These are phyloP conservation scores for Teinopalpus imperialis DNA, from an alignment of 2,888 invertebrate genomes.

Conservation along the genomic window DNA sequence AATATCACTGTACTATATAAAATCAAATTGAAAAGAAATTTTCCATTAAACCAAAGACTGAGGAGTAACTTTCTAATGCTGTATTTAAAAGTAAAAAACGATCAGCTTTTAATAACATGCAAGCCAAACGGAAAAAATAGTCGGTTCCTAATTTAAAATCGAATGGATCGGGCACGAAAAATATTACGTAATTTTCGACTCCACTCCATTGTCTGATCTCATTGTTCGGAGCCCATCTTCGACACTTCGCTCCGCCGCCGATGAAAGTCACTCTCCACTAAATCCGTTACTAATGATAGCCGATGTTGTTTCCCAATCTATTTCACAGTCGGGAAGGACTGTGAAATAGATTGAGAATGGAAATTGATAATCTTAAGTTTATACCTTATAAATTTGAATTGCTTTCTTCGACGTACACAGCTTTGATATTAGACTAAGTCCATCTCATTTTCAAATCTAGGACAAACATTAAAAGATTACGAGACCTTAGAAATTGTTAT, in stretches of 20 bases:
- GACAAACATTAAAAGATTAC: no score
- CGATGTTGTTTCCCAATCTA: conserved; percentile 14
- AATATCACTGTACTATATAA: no score
- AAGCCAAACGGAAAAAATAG: conserved; percentile 4
- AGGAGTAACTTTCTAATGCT: conserved; percentile 3
- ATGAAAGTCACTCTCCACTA: conserved; percentile 6
- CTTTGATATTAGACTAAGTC: no score
- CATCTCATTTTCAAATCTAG: no score
- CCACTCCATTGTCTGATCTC: conserved; percentile 23
- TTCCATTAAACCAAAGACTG: neutral
- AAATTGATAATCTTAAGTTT: conserved; percentile 13
- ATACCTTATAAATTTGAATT: neutral
- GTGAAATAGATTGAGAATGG: conserved; percentile 9
- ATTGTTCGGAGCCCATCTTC: conserved; percentile 18
- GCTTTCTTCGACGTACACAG: conserved; percentile 5
- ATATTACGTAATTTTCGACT: conserved; percentile 21
- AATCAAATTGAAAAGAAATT: no score
- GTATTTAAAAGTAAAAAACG: conserved; percentile 1
- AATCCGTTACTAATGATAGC: conserved; percentile 22
- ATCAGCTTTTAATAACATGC: conserved; percentile 11
- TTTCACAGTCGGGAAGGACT: conserved; percentile 22
- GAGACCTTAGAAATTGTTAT: no score
- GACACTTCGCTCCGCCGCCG: conserved; percentile 7
- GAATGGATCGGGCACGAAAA: neutral
- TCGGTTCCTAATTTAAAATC: neutral